Base-by-base conservation (phyloP, 2,888 invertebrate species). In the Salticus scenicus region DNA sequence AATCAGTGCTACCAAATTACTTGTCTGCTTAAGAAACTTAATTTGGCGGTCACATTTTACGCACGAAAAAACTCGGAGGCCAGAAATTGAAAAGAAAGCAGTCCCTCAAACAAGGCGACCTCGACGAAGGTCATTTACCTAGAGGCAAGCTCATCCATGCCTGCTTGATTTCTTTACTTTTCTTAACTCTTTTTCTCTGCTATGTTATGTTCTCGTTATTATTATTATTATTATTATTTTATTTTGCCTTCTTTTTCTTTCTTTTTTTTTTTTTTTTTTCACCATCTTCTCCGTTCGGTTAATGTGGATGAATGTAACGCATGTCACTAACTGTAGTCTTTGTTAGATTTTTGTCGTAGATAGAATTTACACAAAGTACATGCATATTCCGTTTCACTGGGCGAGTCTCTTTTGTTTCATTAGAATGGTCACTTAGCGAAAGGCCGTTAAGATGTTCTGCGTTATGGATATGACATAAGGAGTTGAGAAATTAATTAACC, bases 71-170 rank as follows among this genome's bases (percentile, higher is more conserved):
- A 5, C 57, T 5, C 24, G 57, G 57, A 57, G 57, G 57, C 57
- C 57, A 57, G 24, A 57, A 57, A 57, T 57, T 57, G 57, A 57
- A 57, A 57, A 57, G 57, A 57, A 57, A 57, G 20, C 57, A 5
- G 24, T 47, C 17, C 24, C 24, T 17, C 17, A 8, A 47, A 57
- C 57, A 57, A 57, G 57, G 57, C 64, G 70, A 82, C 82, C 75
- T 63, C 42, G 64, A 41, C 28, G 42, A 75, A 82, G 82, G 82
- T 82, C 82, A 63, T 82, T 82, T 82, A 82, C 82, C 82, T 69
- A 63, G 64, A 57, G 82, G 82, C 82, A 33, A 31, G 51, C 31
- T 57, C 63, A 82, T 31, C 82, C 82, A 75, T 82, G 82, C 57
- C 24, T 57, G 24, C 24, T 57, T 12, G 24, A 24, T 57, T 57